Base-by-base conservation (phyloP, 2,797 vertebrate species). In the Ibycter americanus region DNA sequence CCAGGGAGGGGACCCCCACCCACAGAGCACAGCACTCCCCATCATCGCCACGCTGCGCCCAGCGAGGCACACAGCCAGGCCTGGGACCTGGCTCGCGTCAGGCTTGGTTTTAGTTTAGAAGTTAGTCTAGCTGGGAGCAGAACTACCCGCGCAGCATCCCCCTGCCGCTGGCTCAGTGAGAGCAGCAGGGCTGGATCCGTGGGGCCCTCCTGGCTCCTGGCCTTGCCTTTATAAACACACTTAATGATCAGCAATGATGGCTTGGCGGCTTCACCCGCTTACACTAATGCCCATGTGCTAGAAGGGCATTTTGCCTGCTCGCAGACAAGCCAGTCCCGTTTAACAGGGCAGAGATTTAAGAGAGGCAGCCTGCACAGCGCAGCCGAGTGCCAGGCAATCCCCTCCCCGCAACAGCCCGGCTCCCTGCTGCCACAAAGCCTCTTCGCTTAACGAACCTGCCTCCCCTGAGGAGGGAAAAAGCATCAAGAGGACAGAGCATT, bases 331-430 rank as follows among this genome's bases (percentile, higher is more conserved):
- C 94, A 92, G 89, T n/a, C 93, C 85, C 11, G 0, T 96, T 94
- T 94, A 96, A 96, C 89, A 93, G 96, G 96, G 96, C 95, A 94
- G 87, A 83, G 94, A 92, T 96, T 96, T 84, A 92, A 63, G 93
- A 83, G 84, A 80, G 93, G 89, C 90, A 58, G 93, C 90, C 80
- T n/a, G 93, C 77, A 2, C 3, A 1, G 66, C 4, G 0, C 73
- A 63, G 95, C 70, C 1, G 2, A 90, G 67, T 16, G 80, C 96
- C 97, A 91, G 90, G 71, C 92, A 81, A 51, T 66, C 47, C 83
- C 68, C 46, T 77, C n/a, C 12, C 83, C 0, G 8, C 82, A 74
- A 72, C 89, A 93, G 89, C 83, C 67, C 10, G 5, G 56, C 79
- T 90, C 55, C 90, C 93, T 5, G 29, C 83, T 89, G 90, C 78